Evolutionary conservation across 92 coral and sea anemone genomes (phyloP).

Genomic region (Palythoa caribaeorum): DNA sequence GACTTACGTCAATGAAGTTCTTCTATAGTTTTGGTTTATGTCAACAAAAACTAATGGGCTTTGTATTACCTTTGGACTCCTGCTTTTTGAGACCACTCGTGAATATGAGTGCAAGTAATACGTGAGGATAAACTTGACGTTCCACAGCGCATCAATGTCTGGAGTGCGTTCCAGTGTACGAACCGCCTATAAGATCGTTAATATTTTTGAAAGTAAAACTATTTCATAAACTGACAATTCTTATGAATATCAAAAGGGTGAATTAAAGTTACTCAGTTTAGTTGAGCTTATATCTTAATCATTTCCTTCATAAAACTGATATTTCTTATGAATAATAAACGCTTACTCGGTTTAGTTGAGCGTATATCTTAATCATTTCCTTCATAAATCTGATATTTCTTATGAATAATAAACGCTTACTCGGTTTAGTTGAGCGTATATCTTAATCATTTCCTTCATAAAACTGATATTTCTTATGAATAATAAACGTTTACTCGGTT

Average conservation of each 20-base stretch:
- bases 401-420: too few relatives aligned
- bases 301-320: constrained; percentile 38
- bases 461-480: too few relatives aligned
- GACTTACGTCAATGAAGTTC: background rate
- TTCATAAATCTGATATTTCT: too few relatives aligned
- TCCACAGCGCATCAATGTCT: constrained; percentile 76
- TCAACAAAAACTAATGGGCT: too few relatives aligned
- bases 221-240: background rate
- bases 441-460: too few relatives aligned
- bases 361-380: too few relatives aligned
- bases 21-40: too few relatives aligned
- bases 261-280: constrained; percentile 72
- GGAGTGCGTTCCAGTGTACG: constrained; percentile 65
- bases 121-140: constrained; percentile 74
- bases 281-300: constrained; percentile 72
- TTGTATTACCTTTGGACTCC: constrained; percentile 26
- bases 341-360: constrained; percentile 55
- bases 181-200: constrained; percentile 62
- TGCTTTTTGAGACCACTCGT: constrained; percentile 41
- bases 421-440: too few relatives aligned
- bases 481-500: too few relatives aligned
- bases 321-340: too few relatives aligned
- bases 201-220: background rate
- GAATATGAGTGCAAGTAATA: constrained; percentile 76
- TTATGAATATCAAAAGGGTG: background rate